These are phyloP conservation scores for Stenurella melanura DNA, from an alignment of 2,888 invertebrate genomes.

Conservation along the genomic window DNA sequence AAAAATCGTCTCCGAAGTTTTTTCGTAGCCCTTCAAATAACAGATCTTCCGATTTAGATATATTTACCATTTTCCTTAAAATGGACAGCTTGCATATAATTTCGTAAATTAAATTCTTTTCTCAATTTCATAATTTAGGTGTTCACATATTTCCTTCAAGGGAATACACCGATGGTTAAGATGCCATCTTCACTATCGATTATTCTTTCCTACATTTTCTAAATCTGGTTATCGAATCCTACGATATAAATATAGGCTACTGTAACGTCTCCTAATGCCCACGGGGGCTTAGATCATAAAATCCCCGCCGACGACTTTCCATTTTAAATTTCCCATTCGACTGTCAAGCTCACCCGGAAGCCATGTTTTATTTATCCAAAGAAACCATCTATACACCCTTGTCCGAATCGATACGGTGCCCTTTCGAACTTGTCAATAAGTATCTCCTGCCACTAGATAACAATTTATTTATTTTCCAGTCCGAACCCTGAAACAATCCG, in stretches of 20 bases:
- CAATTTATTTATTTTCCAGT: not conserved
- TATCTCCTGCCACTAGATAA: not conserved
- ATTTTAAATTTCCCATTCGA: constrained; percentile 16
- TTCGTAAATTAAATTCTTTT: too few relatives aligned
- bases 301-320: not conserved
- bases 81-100: too few relatives aligned
- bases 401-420: constrained; percentile 49
- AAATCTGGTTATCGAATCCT: not conserved
- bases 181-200: not conserved
- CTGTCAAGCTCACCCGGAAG: constrained; percentile 31
- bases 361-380: constrained; percentile 53
- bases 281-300: not conserved
- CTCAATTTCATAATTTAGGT: too few relatives aligned
- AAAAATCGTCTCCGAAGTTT: too few relatives aligned
- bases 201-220: not conserved
- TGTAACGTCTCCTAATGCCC: not conserved
- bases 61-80: too few relatives aligned
- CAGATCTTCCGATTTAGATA: too few relatives aligned
- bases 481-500: not conserved
- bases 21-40: too few relatives aligned
- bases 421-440: constrained; percentile 45
- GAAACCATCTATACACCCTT: constrained; percentile 44
- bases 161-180: too few relatives aligned
- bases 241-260: not conserved
- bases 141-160: too few relatives aligned